These are phyloP conservation scores for Coptodon rendalli DNA, from an alignment of 2,113 vertebrate species.

Conservation along the genomic window DNA sequence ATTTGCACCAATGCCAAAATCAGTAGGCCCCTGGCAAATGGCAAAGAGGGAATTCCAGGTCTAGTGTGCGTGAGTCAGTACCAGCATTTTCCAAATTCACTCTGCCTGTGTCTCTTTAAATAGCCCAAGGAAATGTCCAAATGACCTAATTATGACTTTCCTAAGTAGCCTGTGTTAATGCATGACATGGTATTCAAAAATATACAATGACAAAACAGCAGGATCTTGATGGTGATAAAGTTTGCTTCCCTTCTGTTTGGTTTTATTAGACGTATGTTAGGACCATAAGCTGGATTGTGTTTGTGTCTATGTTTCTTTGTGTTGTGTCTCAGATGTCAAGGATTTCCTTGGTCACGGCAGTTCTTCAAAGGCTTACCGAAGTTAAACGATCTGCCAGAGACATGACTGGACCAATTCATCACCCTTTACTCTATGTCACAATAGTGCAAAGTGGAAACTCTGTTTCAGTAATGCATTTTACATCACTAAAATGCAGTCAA, in stretches of 20 bases:
- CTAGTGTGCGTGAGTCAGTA: slow-evolving; percentile 65
- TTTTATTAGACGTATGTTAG: slow-evolving; percentile 17
- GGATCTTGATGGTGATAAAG: not conserved
- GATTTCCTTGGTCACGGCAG: not conserved
- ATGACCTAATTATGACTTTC: slow-evolving; percentile 74
- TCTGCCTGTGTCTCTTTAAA: slow-evolving; percentile 64
- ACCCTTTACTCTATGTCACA: slow-evolving; percentile 24
- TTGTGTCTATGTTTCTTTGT: slow-evolving; percentile 23
- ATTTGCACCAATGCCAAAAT: slow-evolving; percentile 55
- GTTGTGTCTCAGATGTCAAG: slow-evolving; percentile 29
- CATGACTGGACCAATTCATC: slow-evolving; percentile 31
- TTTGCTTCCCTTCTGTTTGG: slow-evolving; percentile 27
- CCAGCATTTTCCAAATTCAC: slow-evolving; percentile 69
- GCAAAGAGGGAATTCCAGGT: slow-evolving; percentile 71
- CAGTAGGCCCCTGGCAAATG: slow-evolving; percentile 56
- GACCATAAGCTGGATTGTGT: slow-evolving; percentile 37
- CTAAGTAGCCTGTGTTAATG: slow-evolving; percentile 57
- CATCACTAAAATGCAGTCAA: not conserved
- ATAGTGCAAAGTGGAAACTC: slow-evolving; percentile 7
- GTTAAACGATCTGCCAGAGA: slow-evolving; percentile 40
- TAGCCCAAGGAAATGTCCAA: slow-evolving; percentile 70
- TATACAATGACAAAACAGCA: slow-evolving; percentile 49
- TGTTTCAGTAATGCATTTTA: not conserved
- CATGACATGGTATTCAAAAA: slow-evolving; percentile 62
- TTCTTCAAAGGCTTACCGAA: slow-evolving; percentile 30